Evolutionary conservation across 2,888 invertebrate genomes (phyloP).

Genomic region (Hemithea aestivaria): DNA sequence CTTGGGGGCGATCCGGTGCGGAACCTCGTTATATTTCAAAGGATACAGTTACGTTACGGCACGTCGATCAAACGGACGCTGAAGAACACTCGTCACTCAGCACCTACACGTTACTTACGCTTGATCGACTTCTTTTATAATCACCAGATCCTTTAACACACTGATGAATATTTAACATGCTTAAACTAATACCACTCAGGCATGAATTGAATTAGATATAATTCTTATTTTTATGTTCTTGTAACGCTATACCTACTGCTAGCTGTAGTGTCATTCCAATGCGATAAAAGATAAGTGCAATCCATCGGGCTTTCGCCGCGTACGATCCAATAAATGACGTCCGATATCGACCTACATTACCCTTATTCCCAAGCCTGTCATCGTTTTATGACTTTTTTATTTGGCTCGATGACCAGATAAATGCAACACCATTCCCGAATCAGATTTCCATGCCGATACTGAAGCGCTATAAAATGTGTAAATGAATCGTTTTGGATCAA

Average conservation of each 20-base stretch:
- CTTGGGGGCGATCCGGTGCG: slow-evolving; percentile 30
- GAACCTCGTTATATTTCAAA: slow-evolving; percentile 43
- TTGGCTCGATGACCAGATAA: slow-evolving; percentile 65
- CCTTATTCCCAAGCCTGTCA: slow-evolving; percentile 73
- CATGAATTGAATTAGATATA: slow-evolving; percentile 48
- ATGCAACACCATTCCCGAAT: slow-evolving; percentile 69
- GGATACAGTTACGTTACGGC: slow-evolving; percentile 37
- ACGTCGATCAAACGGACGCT: slow-evolving; percentile 37
- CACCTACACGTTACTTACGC: slow-evolving; percentile 46
- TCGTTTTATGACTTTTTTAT: slow-evolving; percentile 76
- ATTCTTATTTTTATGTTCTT: slow-evolving; percentile 62
- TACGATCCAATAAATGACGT: slow-evolving; percentile 62
- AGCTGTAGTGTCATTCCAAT: slow-evolving; percentile 45
- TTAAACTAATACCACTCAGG: slow-evolving; percentile 46
- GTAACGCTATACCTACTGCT: slow-evolving; percentile 65
- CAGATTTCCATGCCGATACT: slow-evolving; percentile 61
- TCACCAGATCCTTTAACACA: slow-evolving; percentile 55
- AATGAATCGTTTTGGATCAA: slow-evolving; percentile 49
- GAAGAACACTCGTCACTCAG: slow-evolving; percentile 38
- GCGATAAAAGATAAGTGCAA: slow-evolving; percentile 72
- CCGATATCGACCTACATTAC: slow-evolving; percentile 63
- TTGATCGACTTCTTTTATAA: slow-evolving; percentile 56
- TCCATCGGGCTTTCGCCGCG: slow-evolving; percentile 56
- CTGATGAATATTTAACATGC: slow-evolving; percentile 58
- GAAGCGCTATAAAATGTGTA: slow-evolving; percentile 52